Evolutionary conservation across 2,888 invertebrate genomes (phyloP).

Genomic region (Vanessa cardui): DNA sequence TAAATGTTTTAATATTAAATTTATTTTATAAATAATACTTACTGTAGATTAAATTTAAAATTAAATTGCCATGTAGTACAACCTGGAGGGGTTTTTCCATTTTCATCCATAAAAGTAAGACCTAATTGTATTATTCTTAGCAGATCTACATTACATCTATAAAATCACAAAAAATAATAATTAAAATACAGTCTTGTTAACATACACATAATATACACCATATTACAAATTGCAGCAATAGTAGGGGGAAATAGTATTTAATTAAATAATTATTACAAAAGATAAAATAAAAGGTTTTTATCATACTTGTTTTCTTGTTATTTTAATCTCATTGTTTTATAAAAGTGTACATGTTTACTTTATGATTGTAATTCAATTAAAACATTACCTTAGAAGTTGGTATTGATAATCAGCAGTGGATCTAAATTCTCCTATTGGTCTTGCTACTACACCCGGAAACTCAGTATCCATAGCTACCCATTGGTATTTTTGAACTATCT

Average conservation of each 20-base stretch:
- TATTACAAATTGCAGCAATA: too few relatives aligned
- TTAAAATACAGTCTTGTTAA: background rate
- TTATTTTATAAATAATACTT: slow-evolving; percentile 58
- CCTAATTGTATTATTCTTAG: slow-evolving; percentile 96
- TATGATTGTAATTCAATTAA: background rate
- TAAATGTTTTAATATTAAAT: background rate
- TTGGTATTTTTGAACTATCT: slow-evolving; percentile 88
- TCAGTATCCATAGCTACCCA: slow-evolving; percentile 96
- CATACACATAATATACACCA: too few relatives aligned
- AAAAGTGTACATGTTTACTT: background rate
- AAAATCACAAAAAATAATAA: background rate
- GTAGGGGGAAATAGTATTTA: too few relatives aligned
- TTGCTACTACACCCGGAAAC: slow-evolving; percentile 97
- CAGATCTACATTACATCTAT: slow-evolving; percentile 94
- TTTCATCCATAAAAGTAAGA: slow-evolving; percentile 96
- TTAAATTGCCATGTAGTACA: slow-evolving; percentile 99
- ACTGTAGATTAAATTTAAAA: slow-evolving; percentile 97
- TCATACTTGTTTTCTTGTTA: background rate
- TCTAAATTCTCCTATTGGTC: slow-evolving; percentile 95
- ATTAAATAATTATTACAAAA: too few relatives aligned
- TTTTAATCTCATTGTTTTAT: background rate
- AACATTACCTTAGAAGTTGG: slow-evolving; percentile 86
- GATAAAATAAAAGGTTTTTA: too few relatives aligned
- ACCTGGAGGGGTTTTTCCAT: slow-evolving; percentile 93
- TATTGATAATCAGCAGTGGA: slow-evolving; percentile 94